Conservation (phyloP, 2,797 vertebrate genomes). For the Mycteria americana region DNA sequence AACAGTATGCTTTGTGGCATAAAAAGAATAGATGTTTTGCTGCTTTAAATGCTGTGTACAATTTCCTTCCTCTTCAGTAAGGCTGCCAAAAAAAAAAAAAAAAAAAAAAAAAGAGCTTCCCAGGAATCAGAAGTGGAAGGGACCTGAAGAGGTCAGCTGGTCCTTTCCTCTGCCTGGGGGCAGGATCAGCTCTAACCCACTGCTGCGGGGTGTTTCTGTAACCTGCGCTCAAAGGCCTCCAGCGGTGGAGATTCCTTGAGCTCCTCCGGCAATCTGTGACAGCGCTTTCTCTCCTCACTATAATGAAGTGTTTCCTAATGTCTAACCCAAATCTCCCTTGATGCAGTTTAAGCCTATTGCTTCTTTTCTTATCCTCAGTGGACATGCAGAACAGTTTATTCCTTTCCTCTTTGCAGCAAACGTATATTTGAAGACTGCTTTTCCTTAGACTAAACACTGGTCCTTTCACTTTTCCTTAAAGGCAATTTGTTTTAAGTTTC, state of each 20-base stretch:
- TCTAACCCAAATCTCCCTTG: not conserved
- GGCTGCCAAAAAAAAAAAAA: not conserved
- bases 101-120: not conserved
- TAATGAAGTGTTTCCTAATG: conserved; percentile 7
- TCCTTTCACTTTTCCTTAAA: not conserved
- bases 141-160: not conserved
- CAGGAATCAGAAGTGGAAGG: not conserved
- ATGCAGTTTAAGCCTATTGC: not conserved
- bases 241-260: not conserved
- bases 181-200: not conserved
- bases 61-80: not conserved
- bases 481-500: not conserved
- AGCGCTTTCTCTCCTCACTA: not conserved
- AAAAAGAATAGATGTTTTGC: not conserved
- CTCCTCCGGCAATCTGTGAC: not conserved
- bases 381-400: not conserved
- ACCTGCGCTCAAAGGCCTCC: not conserved
- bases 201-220: not conserved
- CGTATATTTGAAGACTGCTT: not conserved
- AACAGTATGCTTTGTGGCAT: not conserved
- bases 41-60: not conserved
- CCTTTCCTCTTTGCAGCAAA: not conserved
- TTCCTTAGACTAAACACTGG: not conserved
- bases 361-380: not conserved
- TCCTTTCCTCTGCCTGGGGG: not conserved